A percentile compares a stretch with the other conserved stretches of the same genome.
These are phyloP conservation scores for Leucozona laternaria DNA, from an alignment of 2,888 invertebrate genomes.

Conservation along the genomic window DNA sequence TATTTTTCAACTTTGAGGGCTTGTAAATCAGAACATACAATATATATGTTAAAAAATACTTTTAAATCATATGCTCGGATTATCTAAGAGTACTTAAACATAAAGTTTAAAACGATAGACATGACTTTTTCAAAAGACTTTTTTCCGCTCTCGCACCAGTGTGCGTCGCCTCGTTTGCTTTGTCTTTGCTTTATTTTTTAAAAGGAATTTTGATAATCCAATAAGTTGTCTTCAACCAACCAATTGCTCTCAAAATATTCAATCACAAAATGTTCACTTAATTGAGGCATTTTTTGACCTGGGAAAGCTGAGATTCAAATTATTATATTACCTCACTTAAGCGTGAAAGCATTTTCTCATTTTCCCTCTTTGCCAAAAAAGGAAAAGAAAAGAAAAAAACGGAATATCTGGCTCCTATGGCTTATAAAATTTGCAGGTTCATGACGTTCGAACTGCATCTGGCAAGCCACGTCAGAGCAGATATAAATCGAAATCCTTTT, in stretches of 20 bases:
- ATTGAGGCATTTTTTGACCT: conserved; percentile 13
- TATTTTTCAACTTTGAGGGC: too few relatives aligned
- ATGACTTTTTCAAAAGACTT: too few relatives aligned
- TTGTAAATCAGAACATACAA: too few relatives aligned
- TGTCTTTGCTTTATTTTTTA: background rate
- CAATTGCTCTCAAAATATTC: conserved; percentile 11
- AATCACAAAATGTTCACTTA: background rate
- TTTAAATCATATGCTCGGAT: too few relatives aligned
- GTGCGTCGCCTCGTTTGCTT: too few relatives aligned
- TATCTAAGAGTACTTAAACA: too few relatives aligned
- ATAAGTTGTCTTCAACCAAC: background rate
- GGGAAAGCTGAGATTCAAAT: conserved; percentile 15
- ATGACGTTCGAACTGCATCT: conserved; percentile 17
- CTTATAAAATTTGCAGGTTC: conserved; percentile 17
- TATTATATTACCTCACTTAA: conserved; percentile 25
- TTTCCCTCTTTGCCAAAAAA: background rate
- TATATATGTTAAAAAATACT: too few relatives aligned
- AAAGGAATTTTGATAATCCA: conserved; percentile 5
- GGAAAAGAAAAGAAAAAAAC: background rate
- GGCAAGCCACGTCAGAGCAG: conserved; percentile 27
- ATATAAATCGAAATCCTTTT: conserved; percentile 37
- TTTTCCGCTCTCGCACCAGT: too few relatives aligned
- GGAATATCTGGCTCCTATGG: conserved; percentile 4
- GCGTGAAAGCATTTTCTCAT: conserved; percentile 26
- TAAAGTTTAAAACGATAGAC: too few relatives aligned